phyloP scores from a whole-genome alignment of 2,113 vertebrate species.

The Nyctereutes procyonoides region DNA sequence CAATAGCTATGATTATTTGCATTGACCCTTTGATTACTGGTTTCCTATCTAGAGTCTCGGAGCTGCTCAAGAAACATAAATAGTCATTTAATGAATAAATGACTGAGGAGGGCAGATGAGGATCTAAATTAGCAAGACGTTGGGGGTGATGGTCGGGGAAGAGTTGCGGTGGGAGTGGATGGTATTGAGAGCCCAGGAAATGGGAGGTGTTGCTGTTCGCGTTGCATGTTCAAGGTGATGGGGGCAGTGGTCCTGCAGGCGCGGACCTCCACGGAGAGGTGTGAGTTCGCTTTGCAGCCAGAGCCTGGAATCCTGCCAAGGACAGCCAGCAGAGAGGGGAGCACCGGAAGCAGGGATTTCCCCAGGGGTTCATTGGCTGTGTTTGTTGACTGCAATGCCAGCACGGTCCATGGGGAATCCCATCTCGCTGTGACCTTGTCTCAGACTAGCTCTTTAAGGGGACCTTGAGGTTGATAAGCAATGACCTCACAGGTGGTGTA shows the following conservation, averaged over 20 bases:
- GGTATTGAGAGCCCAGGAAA: background rate
- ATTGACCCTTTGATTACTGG: background rate
- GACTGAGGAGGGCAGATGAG: background rate
- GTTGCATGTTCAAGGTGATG: background rate
- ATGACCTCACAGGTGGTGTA: background rate
- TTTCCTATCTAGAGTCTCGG: background rate
- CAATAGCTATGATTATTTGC: background rate
- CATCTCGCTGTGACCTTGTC: background rate
- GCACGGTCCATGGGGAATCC: background rate
- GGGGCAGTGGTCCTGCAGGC: background rate
- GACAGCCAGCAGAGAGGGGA: background rate
- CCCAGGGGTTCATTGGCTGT: background rate
- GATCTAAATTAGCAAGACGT: background rate
- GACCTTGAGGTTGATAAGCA: background rate
- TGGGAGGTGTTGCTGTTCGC: fast-evolving
- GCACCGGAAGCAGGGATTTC: background rate
- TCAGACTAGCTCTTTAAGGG: background rate
- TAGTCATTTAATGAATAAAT: background rate
- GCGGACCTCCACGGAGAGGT: background rate
- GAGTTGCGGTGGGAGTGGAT: background rate
- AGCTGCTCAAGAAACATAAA: background rate
- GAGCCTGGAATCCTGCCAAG: background rate
- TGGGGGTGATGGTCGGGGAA: background rate
- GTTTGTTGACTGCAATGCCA: no score
- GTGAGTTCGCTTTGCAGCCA: background rate